Conservation (phyloP, 2,888 invertebrate species). For the Netelia fuscicornis region DNA sequence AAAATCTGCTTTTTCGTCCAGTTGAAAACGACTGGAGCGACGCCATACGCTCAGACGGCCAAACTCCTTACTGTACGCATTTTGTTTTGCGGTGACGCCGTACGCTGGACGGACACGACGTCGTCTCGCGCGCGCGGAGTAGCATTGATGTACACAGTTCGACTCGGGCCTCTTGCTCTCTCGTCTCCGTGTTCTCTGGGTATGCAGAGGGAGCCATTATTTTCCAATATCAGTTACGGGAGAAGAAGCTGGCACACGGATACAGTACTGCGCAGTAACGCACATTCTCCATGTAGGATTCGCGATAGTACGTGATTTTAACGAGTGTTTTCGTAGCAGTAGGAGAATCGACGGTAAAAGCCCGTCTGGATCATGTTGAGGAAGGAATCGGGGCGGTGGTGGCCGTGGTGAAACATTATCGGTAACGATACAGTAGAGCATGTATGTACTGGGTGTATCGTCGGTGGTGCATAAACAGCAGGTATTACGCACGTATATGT, state of each 20-base stretch:
- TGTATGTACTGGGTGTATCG: slow-evolving; percentile 60
- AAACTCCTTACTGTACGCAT: slow-evolving; percentile 14
- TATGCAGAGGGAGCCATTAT: slow-evolving; percentile 87
- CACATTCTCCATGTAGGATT: slow-evolving; percentile 61
- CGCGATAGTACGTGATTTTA: slow-evolving; percentile 66
- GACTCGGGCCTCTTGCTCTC: slow-evolving; percentile 8
- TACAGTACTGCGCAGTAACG: slow-evolving; percentile 75
- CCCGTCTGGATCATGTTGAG: slow-evolving; percentile 42
- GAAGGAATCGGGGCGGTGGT: slow-evolving; percentile 54
- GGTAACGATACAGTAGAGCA: slow-evolving; percentile 28
- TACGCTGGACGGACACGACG: slow-evolving; percentile 20
- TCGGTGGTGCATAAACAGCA: slow-evolving; percentile 53
- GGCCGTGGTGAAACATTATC: slow-evolving; percentile 12
- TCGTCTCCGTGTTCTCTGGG: slow-evolving; percentile 84
- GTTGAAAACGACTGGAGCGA: slow-evolving; percentile 15
- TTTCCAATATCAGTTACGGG: slow-evolving; percentile 86
- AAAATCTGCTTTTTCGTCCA: neutral
- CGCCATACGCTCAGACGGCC: slow-evolving; percentile 14
- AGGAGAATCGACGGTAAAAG: slow-evolving; percentile 61
- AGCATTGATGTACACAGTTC: slow-evolving; percentile 34
- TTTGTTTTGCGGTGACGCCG: slow-evolving; percentile 51
- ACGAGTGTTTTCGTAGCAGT: slow-evolving; percentile 56
- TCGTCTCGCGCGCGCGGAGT: slow-evolving; percentile 27
- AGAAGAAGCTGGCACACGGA: slow-evolving; percentile 81
- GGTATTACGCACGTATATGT: slow-evolving; percentile 21